Base-by-base conservation (phyloP, 2,888 invertebrate species). In the Synanthedon andrenaeformis region DNA sequence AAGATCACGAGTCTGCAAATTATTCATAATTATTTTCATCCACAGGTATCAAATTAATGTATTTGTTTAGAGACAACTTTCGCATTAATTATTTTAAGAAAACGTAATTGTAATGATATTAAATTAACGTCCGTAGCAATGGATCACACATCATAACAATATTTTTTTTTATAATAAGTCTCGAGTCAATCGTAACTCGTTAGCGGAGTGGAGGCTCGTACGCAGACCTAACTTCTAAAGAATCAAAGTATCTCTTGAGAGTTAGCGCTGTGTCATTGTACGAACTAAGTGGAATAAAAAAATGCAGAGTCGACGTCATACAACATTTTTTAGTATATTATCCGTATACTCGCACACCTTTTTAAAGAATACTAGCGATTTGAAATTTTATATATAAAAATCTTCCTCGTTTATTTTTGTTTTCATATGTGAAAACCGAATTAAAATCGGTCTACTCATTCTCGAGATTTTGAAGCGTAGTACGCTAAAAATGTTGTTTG, bases 191-290 rank as follows among this genome's bases (percentile, higher is more conserved):
- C 77, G 76, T 74, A 68, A 77, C 81, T 85, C 83, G 82, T 85
- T 85, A 85, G 80, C 70, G 70, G 69, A 71, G 63, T 65, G 35
- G 35, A 35, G 35, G 35, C 35, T 35, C 65, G 64, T 70, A 63
- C 70, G 74, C 69, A 67, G 69, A 79, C 76, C 76, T 74, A 76
- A 77, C 76, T 75, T 74, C 71, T 75, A 79, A 80, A 83, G 82
- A 83, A 79, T 77, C 75, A 70, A 80, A 85, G 84, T 80, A 84
- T 82, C 83, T 79, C 82, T 84, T 76, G 69, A 80, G 67, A 77
- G 72, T 79, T 74, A 79, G 69, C 73, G 86, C 85, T 82, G 79
- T 79, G 85, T 86, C 86, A 86, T 82, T 79, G 78, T 75, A 73
- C 71, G 67, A 63, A 59, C 67, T 65, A 65, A 68, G 64, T 63